Evolutionary conservation across 2,888 invertebrate species (phyloP).

Genomic region (Caenorhabditis zanzibari): DNA sequence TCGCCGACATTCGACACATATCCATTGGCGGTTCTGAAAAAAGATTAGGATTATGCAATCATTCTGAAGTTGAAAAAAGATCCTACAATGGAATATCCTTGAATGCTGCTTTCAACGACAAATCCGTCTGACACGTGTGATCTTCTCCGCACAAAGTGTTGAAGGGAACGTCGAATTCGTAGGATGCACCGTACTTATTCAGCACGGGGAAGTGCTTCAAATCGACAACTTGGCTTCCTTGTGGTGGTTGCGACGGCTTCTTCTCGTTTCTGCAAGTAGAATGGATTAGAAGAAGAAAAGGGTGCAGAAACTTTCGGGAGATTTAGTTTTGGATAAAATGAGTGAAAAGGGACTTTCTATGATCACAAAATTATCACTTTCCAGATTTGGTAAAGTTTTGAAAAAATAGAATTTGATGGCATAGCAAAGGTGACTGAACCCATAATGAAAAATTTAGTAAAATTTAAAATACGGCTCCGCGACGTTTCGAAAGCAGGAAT

Average conservation of each 20-base stretch:
- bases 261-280: constrained; percentile 68
- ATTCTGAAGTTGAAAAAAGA: background rate
- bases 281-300: no score
- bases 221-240: constrained; percentile 71
- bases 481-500: no score
- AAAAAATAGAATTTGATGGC: no score
- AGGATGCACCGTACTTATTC: constrained; percentile 75
- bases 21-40: constrained; percentile 74
- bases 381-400: no score
- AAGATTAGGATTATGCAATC: background rate
- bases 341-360: no score
- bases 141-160: constrained; percentile 85
- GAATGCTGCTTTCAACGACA: constrained; percentile 76
- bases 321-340: background rate
- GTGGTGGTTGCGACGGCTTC: constrained; percentile 65
- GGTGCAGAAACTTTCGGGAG: no score
- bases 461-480: no score
- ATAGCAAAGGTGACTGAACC: no score
- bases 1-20: constrained; percentile 84
- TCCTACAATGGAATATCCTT: constrained; percentile 72
- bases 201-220: constrained; percentile 79
- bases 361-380: no score
- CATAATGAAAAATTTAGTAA: no score
- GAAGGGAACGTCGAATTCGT: constrained; percentile 82
- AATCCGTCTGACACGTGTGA: constrained; percentile 84